Evolutionary conservation across 2,888 invertebrate species (phyloP).

Genomic region (Crocallis elinguaria): DNA sequence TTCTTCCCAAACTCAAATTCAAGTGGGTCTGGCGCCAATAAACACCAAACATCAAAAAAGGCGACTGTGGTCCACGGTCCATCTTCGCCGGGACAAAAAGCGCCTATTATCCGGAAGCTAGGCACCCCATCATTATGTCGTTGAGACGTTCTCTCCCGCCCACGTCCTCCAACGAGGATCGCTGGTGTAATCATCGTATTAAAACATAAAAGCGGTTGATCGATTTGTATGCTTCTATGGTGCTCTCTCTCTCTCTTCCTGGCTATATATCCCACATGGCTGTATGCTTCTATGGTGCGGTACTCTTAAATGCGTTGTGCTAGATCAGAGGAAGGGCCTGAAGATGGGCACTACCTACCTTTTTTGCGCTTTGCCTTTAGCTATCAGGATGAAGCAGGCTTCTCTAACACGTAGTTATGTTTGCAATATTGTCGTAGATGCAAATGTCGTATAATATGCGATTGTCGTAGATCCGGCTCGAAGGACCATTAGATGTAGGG

Average conservation of each 20-base stretch:
- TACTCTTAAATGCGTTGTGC: background rate
- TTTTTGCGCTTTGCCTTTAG: too few relatives aligned
- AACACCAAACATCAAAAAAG: conserved; percentile 19
- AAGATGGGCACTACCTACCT: too few relatives aligned
- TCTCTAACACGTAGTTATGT: too few relatives aligned
- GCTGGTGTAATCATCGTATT: conserved; percentile 8
- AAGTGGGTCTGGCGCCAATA: conserved; percentile 17
- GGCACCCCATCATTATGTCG: conserved; percentile 16
- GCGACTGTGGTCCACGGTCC: conserved; percentile 4
- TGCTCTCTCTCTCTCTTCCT: background rate
- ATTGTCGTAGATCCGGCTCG: too few relatives aligned
- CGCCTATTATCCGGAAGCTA: conserved; percentile 20
- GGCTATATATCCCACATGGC: too few relatives aligned
- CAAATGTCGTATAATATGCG: too few relatives aligned
- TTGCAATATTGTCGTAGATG: too few relatives aligned
- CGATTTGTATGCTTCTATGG: background rate
- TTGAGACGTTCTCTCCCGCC: conserved; percentile 20
- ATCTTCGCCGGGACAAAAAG: conserved; percentile 6
- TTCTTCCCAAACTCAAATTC: background rate
- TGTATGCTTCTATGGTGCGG: background rate
- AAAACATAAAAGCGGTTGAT: background rate
- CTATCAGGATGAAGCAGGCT: too few relatives aligned
- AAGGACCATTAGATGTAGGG: too few relatives aligned
- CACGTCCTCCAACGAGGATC: conserved; percentile 1
- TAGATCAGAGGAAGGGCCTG: too few relatives aligned